Base-by-base conservation (phyloP, 2,888 invertebrate genomes). In the Synergus japonicus region DNA sequence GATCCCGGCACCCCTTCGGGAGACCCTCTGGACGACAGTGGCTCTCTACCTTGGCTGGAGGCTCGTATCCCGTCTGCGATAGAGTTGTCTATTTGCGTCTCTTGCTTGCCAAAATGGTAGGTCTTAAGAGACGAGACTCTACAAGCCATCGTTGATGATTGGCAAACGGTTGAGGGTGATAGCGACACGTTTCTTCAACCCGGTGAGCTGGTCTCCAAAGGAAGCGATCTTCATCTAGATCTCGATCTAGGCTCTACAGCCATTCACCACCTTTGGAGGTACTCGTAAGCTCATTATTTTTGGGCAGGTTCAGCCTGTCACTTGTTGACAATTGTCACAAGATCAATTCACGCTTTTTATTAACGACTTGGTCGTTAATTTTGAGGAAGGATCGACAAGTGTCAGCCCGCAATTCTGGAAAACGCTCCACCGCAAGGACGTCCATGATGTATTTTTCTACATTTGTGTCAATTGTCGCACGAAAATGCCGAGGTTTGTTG, bases 11-110 rank as follows among this genome's bases (percentile, higher is more conserved):
- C 91, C 92, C n/a, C 81, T 92, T 3, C 90, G 92, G 76, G 92
- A 92, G 82, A 92, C 92, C 0, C 86, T 92, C 29, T 92, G 92
- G 92, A 91, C 92, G 87, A 92, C 92, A 82, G 89, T 92, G 41
- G 92, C 92, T 67, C 86, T 92, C 54, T 92, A 92, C 83, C 89
- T 92, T 43, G 92, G 92, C 65, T 92, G 92, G 92, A 89, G 92
- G 84, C 86, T 92, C 67, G 92, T 92, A 37, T 92, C 92, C 4
- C 91, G 91, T 82, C 87, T 92, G 78, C 92, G 92, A 92, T 92
- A 92, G 90, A 90, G 83, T 82, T 82, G 78, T 41, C 46, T 37
- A 49, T 46, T 60, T 22, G 15, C 22, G 29, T 49, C 29, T 54
- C 18, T 69, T 43, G 37, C 77, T 29, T 73, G 54, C 37, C 37